Evolutionary conservation across 2,888 invertebrate species (phyloP), one percentile per base, ranked within the genome.

Genomic region (Drosophila trichaetosa): DNA sequence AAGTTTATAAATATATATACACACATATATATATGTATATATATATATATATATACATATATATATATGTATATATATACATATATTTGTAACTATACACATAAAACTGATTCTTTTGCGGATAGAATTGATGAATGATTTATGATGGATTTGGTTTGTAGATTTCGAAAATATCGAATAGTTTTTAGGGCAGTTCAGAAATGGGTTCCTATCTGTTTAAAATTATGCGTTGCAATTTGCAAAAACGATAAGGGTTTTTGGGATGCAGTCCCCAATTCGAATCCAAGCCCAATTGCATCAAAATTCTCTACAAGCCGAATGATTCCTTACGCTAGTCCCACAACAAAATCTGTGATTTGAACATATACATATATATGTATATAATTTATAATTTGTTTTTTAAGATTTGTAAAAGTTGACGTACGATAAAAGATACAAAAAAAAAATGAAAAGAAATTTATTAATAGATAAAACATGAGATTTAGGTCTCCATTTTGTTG

Each of bases 401-500:
- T 42, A 11, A 13, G 21, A 27, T 29, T 40, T 42, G n/a, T 13
- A 27, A 42, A 31, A 53, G 42, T 72, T 60, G 29, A 66, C 51
- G 52, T 51, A 21, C 27, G 42, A 48, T 58, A 40, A 29, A 38
- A 13, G 27, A 38, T 38, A 31, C 57, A 73, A 59, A 68, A 60
- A 60, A 73, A 59, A 59, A 60, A 16, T 40, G 36, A 38, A 38
- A 42, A 29, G 54, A 33, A 24, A n/a, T 60, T 11, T 59, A 69
- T 52, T 46, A 49, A 58, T 46, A 42, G 59, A 59, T 38, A 24
- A 18, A 21, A 4, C 7, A 16, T 31, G 2, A 27, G 29, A 54
- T 34, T 53, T 69, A 79, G 0, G 69, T 69, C 24, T 69, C 63
- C 46, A 72, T 73, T 62, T 80, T 83, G 51, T 73, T 59, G 21